These are phyloP conservation scores for Paramormyrops kingsleyae DNA, from an alignment of 2,113 vertebrate genomes.

Conservation along the genomic window DNA sequence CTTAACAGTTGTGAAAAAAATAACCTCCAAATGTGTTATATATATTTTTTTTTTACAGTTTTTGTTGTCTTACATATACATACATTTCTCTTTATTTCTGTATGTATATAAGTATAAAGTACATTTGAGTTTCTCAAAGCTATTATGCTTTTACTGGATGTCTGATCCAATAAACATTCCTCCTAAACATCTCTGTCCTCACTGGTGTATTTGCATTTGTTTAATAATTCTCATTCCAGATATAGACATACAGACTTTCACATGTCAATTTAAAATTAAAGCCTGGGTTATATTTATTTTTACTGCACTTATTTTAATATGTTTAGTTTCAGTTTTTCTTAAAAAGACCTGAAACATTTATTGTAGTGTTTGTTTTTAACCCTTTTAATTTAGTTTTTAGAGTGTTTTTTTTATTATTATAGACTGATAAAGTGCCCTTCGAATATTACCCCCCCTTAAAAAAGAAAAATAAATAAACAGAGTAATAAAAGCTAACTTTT, in stretches of 20 bases:
- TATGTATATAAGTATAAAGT: background rate
- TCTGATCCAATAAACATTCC: slow-evolving; percentile 8
- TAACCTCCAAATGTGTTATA: background rate
- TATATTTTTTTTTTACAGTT: background rate
- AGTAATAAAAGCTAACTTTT: background rate
- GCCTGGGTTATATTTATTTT: background rate
- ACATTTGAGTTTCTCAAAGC: background rate
- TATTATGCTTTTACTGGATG: background rate
- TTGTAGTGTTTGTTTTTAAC: background rate
- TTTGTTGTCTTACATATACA: background rate
- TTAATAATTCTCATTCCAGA: background rate
- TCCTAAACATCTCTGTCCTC: background rate
- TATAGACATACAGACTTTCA: background rate
- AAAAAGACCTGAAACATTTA: background rate
- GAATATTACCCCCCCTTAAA: background rate
- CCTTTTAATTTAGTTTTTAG: background rate
- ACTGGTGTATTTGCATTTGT: background rate
- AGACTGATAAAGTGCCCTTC: background rate
- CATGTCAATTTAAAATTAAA: background rate
- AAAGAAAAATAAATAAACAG: background rate
- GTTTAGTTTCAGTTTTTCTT: background rate
- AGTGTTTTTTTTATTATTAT: background rate
- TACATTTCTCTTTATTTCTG: background rate
- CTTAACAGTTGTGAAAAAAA: background rate
- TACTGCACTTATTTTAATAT: background rate